These are phyloP conservation scores for Panthera uncia DNA, from an alignment of 2,113 vertebrate species.

Conservation along the genomic window DNA sequence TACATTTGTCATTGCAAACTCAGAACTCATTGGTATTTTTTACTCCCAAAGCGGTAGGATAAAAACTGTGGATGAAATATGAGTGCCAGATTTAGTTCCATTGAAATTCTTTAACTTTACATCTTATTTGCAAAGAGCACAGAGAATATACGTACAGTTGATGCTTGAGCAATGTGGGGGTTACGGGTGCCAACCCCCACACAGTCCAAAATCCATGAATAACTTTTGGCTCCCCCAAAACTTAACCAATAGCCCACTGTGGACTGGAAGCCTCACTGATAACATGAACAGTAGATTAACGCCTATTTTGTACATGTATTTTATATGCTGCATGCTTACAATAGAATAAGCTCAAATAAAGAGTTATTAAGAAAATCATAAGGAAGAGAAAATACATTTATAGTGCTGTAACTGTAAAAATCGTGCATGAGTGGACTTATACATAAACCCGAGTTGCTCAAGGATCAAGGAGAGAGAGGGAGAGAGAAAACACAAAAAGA, in stretches of 20 bases:
- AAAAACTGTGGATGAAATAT: background rate
- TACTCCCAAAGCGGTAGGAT: background rate
- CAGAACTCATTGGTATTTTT: background rate
- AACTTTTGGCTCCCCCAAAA: background rate
- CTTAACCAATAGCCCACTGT: background rate
- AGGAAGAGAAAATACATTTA: background rate
- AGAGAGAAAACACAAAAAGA: background rate
- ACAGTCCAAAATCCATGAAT: background rate
- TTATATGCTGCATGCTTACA: background rate
- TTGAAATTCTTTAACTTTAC: background rate
- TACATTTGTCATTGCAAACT: conserved; percentile 42
- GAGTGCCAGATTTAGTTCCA: background rate
- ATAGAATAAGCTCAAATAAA: background rate
- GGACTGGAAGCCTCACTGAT: background rate
- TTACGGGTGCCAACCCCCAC: background rate
- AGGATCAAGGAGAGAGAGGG: background rate
- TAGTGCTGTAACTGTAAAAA: background rate
- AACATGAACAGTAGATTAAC: background rate
- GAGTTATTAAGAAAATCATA: background rate
- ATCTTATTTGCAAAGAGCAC: background rate
- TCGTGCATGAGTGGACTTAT: background rate
- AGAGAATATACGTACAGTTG: background rate
- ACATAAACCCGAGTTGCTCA: background rate
- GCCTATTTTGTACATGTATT: background rate
- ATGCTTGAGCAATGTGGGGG: background rate